phyloP scores from a whole-genome alignment of 2,113 vertebrate genomes.

The Deroptyus accipitrinus region DNA sequence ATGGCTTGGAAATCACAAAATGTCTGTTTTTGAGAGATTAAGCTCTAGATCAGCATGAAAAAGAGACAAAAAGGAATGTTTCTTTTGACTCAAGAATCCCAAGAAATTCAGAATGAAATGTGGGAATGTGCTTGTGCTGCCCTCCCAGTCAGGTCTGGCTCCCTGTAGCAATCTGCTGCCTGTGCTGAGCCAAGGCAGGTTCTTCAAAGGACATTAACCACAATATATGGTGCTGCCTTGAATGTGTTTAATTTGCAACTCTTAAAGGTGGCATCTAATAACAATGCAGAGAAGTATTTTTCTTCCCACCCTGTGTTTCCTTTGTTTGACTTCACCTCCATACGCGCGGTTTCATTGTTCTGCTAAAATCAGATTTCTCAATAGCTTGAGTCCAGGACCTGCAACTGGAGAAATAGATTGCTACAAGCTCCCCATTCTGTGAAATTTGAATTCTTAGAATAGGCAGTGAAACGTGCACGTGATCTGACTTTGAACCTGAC shows the following conservation, averaged over 20 bases:
- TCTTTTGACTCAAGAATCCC: background rate
- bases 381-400: background rate
- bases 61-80: background rate
- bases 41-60: background rate
- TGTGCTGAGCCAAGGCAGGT: background rate
- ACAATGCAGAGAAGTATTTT: slow-evolving; percentile 19
- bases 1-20: background rate
- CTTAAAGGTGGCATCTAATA: slow-evolving; percentile 3
- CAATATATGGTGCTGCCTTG: background rate
- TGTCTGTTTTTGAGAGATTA: background rate
- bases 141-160: background rate
- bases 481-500: background rate
- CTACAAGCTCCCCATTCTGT: background rate
- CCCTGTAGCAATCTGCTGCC: background rate
- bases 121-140: background rate
- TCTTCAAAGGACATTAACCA: background rate
- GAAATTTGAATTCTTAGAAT: background rate
- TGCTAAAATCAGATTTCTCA: background rate
- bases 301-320: background rate
- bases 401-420: slow-evolving; percentile 13
- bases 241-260: slow-evolving; percentile 12
- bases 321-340: slow-evolving; percentile 45
- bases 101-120: background rate
- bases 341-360: background rate
- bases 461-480: accelerated